These are phyloP conservation scores for Andrena camellia DNA, from an alignment of 2,888 invertebrate genomes.

Conservation along the genomic window DNA sequence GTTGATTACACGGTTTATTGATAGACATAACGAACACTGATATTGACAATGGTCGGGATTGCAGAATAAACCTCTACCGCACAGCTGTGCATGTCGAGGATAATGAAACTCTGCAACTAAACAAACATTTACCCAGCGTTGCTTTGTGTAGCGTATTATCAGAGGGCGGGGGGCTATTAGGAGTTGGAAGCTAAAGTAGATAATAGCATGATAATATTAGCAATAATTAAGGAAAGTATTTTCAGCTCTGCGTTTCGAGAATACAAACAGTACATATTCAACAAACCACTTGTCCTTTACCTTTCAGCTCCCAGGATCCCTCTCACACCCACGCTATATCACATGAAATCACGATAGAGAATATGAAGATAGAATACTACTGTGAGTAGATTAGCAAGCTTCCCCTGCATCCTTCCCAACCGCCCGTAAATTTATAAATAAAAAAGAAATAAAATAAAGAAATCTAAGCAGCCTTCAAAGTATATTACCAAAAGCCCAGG, in stretches of 20 bases:
- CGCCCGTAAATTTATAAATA: too few relatives aligned
- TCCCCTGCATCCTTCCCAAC: too few relatives aligned
- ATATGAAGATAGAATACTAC: too few relatives aligned
- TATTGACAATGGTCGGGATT: slow-evolving; percentile 28
- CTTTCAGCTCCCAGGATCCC: too few relatives aligned
- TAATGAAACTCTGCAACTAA: slow-evolving; percentile 29
- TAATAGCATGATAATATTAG: background rate
- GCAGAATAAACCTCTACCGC: background rate
- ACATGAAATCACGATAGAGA: too few relatives aligned
- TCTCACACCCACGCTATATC: too few relatives aligned
- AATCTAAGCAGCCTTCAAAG: too few relatives aligned
- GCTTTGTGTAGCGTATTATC: slow-evolving; percentile 9
- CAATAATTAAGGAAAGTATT: background rate
- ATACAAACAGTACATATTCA: too few relatives aligned
- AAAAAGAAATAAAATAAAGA: too few relatives aligned
- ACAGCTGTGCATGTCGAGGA: background rate
- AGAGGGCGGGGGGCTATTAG: background rate
- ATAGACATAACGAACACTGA: slow-evolving; percentile 19
- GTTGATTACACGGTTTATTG: slow-evolving; percentile 29
- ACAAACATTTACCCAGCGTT: slow-evolving; percentile 22
- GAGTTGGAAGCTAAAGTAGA: background rate
- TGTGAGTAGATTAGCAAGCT: too few relatives aligned
- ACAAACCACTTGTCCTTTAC: too few relatives aligned
- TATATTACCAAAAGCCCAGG: too few relatives aligned
- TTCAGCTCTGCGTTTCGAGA: background rate